A percentile compares a stretch with the other conserved stretches of the same genome.
phyloP scores from a whole-genome alignment of 2,888 invertebrate genomes.

The Mycalesis mineus region DNA sequence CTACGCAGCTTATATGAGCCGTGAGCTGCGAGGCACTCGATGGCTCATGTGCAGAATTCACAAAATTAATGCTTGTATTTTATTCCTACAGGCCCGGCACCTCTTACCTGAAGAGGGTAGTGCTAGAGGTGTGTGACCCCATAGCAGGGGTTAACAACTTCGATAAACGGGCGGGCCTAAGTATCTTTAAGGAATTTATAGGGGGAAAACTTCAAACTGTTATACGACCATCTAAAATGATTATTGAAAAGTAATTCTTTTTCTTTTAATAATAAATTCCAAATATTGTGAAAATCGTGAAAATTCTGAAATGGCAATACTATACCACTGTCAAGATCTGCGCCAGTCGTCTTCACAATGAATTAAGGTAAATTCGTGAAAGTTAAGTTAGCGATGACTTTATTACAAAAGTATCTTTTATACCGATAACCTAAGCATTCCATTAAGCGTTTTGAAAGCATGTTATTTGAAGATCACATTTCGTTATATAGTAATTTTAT shows the following conservation, averaged over 20 bases:
- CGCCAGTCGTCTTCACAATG: conserved; percentile 28
- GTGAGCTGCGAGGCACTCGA: conserved; percentile 70
- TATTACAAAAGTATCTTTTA: too few species aligned
- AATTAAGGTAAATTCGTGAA: conserved; percentile 35
- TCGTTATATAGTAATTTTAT: too few species aligned
- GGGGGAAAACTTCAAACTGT: too few species aligned
- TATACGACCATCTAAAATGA: conserved; percentile 47
- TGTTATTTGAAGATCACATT: too few species aligned
- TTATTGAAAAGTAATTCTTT: conserved; percentile 44
- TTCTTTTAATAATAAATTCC: conserved; percentile 28
- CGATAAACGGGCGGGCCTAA: conserved; percentile 79
- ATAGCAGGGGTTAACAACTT: conserved; percentile 79
- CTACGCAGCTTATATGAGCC: conserved; percentile 57
- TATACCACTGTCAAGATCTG: conserved; percentile 29
- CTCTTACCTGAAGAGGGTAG: conserved; percentile 79
- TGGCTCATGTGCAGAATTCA: conserved; percentile 70
- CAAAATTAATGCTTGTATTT: conserved; percentile 77
- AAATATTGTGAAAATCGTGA: conserved; percentile 48
- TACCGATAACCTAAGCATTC: too few species aligned
- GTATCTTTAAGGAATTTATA: conserved; percentile 75
- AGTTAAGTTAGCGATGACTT: background rate
- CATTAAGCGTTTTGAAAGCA: too few species aligned
- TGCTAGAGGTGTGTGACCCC: conserved; percentile 79
- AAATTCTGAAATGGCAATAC: conserved; percentile 49
- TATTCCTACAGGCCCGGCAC: conserved; percentile 80